Evolutionary conservation across 1,140 invertebrate genomes (phyloP), one percentile per base, ranked within the genome.

Genomic region (Neelides sp.): DNA sequence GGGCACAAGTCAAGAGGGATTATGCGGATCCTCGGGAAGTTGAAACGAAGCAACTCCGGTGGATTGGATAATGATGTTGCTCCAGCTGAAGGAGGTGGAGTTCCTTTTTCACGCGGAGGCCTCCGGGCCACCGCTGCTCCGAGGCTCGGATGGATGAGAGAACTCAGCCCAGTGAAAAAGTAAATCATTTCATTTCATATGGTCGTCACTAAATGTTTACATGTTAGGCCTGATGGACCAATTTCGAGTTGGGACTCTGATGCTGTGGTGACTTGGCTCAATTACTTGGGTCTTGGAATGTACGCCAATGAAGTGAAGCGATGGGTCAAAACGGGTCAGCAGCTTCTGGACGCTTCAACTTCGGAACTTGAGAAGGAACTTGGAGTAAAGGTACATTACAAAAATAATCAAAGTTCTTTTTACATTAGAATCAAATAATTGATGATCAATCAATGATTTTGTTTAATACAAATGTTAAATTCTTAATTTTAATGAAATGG

Each of bases 281-380:
- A 80, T 55, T 78, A 82, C 46, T 71, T 96, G 41, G 91, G 92
- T 0, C 73, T 98, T 1, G 84, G 85, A 49, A 76, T 76, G 65
- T 95, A 94, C 66, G 74, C 80, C 13, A 65, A 72, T 1, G 84
- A 92, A 55, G 80, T 83, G 43, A 79, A 80, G 62, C 70, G 78
- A 46, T 92, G 86, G 85, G 77, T 89, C 13, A 80, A 79, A 48
- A 80, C 77, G 60, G 82, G 89, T 3, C 70, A 78, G 1, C 86
- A 91, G 51, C 68, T 99, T 20, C 73, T 95, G 12, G 77, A 79
- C 57, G 80, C 84, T 3, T 76, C 81, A 0, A 74, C 78, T 13
- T 69, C 78, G 52, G 85, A 95, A 56, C 75, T 97, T 20, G 94
- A 98, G 65, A 93, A 92, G 64, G 90, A 90, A 63, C 68, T 91